Base-by-base conservation (phyloP, 2,888 invertebrate genomes). In the Oscheius sp. region DNA sequence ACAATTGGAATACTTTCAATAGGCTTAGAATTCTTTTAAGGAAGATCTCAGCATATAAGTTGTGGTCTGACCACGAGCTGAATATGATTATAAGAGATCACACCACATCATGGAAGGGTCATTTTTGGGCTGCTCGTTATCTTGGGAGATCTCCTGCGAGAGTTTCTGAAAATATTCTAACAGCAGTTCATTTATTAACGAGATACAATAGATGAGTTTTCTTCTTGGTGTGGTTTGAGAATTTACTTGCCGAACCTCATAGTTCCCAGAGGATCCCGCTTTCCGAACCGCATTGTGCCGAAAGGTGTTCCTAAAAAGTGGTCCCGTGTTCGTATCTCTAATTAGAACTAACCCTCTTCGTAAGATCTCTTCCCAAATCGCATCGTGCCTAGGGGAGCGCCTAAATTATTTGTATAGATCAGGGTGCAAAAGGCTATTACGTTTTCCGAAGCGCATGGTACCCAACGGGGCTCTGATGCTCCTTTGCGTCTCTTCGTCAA, bases 401-500 rank as follows among this genome's bases (percentile, higher is more conserved):
- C 68, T 68, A 48, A 63, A 47, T 47, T 37, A 29, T 63, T n/a
- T 21, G n/a, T 68, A n/a, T 21, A 21, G 21, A 21, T 21, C 21
- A 21, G 21, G 33, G 55, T 55, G 33, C 5, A 10, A 13, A 35
- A 9, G 55, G 42, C 53, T 50, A 47, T 72, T 62, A 75, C 80
- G 78, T 62, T 83, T 83, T 66, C 83, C 83, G 35, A 81, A 83
- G 48, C 83, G 78, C 83, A 81, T 84, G 37, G 83, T 83, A 51
- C 82, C 84, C 74, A 80, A 74, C 70, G 82, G 85, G 55, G 85
- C 81, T 42, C 85, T 79, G 51, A 78, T 80, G 73, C 68, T 73
- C 9, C 76, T 75, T 50, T 68, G 60, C 11, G 63, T 66, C 11
- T 60, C 42, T 53, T 77, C 70, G 11, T 48, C 48, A 35, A 53